Base-by-base conservation (phyloP, 53 echinoderm and acorn worm species). In the Temnopleurus reevesii region DNA sequence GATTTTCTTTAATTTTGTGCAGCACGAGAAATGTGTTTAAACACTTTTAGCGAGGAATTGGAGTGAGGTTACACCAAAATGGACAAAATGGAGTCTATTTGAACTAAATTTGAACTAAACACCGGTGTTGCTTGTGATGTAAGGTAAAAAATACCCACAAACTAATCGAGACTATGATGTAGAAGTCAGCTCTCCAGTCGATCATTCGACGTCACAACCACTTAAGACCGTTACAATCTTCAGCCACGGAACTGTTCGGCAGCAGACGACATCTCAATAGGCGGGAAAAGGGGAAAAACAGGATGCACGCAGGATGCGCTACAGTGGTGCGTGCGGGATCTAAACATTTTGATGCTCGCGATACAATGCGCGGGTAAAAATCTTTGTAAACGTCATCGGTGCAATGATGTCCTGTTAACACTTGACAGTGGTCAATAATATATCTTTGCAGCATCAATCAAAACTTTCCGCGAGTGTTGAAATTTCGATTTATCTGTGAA, bases 151-250 rank as follows among this genome's bases (percentile, higher is more conserved):
- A n/a, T n/a, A n/a, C n/a, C n/a, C n/a, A 36, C 41, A 71, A 71
- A 71, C 71, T 71, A n/a, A 17, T 35, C 2, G 71, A 8, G 23
- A 23, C 38, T 7, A 21, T 41, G 71, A 71, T 71, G 71, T 21
- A 19, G 71, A 71, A 71, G 71, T 71, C 21, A 71, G 38, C 71
- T 71, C 23, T 41, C 41, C 36, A 71, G 71, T 41, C 71, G 19
- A 71, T 71, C 71, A 71, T 71, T 71, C 71, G 41, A 71, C 71
- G 71, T 71, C 71, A 71, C 36, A 38, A 36, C 41, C 41, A 71
- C 71, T 71, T n/a, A 71, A 71, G 36, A 35, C 71, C 21, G 71
- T 71, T 71, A 41, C 71, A 71, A 41, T 38, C 71, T 71, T 71
- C 4, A 71, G n/a, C 41, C n/a, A n/a, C n/a, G n/a, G 65, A 65